These are phyloP conservation scores for Sitobion miscanthi DNA, from an alignment of 1,140 invertebrate species.

Conservation along the genomic window DNA sequence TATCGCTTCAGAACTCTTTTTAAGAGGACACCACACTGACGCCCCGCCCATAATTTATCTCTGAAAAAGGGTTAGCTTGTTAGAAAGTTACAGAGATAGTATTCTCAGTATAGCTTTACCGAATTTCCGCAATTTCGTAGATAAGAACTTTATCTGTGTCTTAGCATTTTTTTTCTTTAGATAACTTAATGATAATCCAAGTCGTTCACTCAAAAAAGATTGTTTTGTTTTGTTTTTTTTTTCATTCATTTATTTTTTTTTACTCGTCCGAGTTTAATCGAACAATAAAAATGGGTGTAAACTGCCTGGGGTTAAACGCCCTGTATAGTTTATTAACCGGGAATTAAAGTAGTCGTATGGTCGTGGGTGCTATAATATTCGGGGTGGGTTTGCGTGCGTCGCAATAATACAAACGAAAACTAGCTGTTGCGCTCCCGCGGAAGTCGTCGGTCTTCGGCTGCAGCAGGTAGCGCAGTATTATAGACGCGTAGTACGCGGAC, in stretches of 20 bases:
- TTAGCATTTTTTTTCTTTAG: background rate
- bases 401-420: background rate
- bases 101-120: background rate
- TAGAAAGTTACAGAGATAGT: background rate
- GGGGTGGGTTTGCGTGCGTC: background rate
- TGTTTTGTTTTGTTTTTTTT: background rate
- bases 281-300: background rate
- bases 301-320: background rate
- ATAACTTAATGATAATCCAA: background rate
- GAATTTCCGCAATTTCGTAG: background rate
- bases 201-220: background rate
- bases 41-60: background rate
- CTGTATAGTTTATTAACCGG: background rate
- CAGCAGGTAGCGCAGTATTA: background rate
- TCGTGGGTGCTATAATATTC: background rate
- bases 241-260: background rate
- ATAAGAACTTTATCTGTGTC: background rate
- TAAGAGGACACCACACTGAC: background rate
- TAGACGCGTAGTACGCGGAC: background rate
- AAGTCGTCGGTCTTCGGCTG: background rate
- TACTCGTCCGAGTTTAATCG: background rate
- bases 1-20: background rate
- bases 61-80: background rate
- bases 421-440: constrained; percentile 6
- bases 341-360: background rate